Conservation (phyloP, 2,888 invertebrate genomes). For the Phalera bucephala region DNA sequence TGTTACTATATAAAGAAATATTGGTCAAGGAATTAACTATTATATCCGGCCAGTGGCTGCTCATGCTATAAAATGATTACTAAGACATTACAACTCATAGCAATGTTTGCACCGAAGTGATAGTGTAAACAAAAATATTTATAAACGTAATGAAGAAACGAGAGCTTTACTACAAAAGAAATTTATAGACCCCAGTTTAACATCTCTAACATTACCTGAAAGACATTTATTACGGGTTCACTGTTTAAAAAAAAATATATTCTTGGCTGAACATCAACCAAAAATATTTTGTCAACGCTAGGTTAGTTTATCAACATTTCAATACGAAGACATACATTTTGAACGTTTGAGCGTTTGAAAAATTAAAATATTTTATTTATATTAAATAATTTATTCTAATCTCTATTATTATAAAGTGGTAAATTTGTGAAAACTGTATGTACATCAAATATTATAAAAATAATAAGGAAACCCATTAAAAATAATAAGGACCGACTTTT, state of each 20-base stretch:
- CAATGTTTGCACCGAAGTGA: constrained; percentile 6
- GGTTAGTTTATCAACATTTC: constrained; percentile 31
- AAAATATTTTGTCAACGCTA: constrained; percentile 32
- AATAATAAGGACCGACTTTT: no score
- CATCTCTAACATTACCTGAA: constrained; percentile 32
- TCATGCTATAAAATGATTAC: constrained; percentile 16
- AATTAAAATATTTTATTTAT: no score
- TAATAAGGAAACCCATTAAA: no score
- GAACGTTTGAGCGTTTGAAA: neutral
- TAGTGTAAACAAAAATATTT: constrained; percentile 10
- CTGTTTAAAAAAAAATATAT: constrained; percentile 36
- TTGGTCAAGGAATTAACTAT: constrained; percentile 60
- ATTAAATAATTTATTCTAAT: no score
- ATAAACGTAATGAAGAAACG: constrained; percentile 6
- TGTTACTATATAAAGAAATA: constrained; percentile 70
- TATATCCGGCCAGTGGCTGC: constrained; percentile 16
- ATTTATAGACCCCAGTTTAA: constrained; percentile 23
- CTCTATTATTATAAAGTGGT: no score
- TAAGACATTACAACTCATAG: constrained; percentile 7
- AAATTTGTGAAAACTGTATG: no score
- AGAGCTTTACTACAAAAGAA: constrained; percentile 15
- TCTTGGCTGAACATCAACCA: constrained; percentile 37
- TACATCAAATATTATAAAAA: no score
- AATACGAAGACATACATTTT: constrained; percentile 9
- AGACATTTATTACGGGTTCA: constrained; percentile 45